Percentiles rank a stretch among this genome's conserved stretches.
Conservation (phyloP, 2,888 invertebrate species). For the Dilophus febrilis region DNA sequence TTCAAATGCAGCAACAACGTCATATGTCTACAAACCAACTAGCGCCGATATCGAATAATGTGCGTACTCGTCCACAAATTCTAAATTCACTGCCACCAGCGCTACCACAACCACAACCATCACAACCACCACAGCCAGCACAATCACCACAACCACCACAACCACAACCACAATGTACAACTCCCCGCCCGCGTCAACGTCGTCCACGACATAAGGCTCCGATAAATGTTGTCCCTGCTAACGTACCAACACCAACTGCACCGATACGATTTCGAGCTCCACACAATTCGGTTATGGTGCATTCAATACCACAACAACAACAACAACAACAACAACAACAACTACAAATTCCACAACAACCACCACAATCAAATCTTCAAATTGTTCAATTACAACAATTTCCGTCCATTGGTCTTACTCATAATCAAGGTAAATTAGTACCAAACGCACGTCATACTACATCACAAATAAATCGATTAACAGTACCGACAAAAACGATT, state of each 20-base stretch:
- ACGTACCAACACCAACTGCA: constrained; percentile 10
- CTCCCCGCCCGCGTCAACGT: constrained; percentile 24
- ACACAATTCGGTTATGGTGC: constrained; percentile 13
- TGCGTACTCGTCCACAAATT: too few relatives aligned
- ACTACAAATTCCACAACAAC: neutral
- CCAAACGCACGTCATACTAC: too few relatives aligned
- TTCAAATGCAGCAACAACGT: too few relatives aligned
- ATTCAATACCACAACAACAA: neutral
- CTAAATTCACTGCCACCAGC: constrained; percentile 15
- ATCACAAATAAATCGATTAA: too few relatives aligned
- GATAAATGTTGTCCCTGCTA: constrained; percentile 16
- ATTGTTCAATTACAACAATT: too few relatives aligned
- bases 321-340: constrained; percentile 3
- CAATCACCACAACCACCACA: too few relatives aligned
- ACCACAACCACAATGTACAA: constrained; percentile 22
- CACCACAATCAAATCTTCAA: constrained; percentile 7
- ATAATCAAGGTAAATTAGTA: too few relatives aligned
- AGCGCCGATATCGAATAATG: too few relatives aligned
- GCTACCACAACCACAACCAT: constrained; percentile 16
- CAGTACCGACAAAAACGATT: too few relatives aligned
- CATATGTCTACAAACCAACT: too few relatives aligned
- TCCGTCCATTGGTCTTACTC: too few relatives aligned
- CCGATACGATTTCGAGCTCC: constrained; percentile 19
- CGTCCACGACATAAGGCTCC: constrained; percentile 26
- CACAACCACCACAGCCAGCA: too few relatives aligned